Conservation (phyloP, 2,113 vertebrate species). For the Hydrolagus affinis region DNA sequence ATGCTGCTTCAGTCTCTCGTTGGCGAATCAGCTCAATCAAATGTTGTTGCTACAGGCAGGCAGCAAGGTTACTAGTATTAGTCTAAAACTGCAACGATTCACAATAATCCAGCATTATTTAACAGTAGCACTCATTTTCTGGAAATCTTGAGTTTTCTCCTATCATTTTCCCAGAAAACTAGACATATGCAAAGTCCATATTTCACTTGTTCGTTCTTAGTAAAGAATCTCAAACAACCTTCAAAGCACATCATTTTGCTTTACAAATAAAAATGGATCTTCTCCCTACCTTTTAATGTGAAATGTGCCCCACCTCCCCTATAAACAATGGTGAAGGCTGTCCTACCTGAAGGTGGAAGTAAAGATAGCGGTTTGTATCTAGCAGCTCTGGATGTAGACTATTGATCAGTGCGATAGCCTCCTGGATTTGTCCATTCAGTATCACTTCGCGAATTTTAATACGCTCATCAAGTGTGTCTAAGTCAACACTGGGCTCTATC, state of each 20-base stretch:
- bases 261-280: background rate
- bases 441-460: slow-evolving; percentile 98
- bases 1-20: slow-evolving; percentile 87
- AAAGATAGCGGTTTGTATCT: slow-evolving; percentile 95
- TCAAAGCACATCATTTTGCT: too few species aligned
- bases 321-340: background rate
- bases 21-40: slow-evolving; percentile 94
- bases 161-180: background rate
- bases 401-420: slow-evolving; percentile 88
- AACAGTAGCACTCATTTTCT: background rate
- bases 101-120: background rate
- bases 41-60: slow-evolving; percentile 78
- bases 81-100: background rate
- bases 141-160: background rate
- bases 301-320: background rate
- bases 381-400: slow-evolving; percentile 92
- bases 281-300: background rate
- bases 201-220: background rate
- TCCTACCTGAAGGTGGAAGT: slow-evolving; percentile 89
- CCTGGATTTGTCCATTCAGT: slow-evolving; percentile 91
- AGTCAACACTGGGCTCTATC: slow-evolving; percentile 89
- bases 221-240: background rate
- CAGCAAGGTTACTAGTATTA: background rate
- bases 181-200: background rate
- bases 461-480: slow-evolving; percentile 89